A percentile compares a stretch with the other conserved stretches of the same genome.
phyloP scores from a whole-genome alignment of 2,888 invertebrate genomes.

The Hybos culiciformis region DNA sequence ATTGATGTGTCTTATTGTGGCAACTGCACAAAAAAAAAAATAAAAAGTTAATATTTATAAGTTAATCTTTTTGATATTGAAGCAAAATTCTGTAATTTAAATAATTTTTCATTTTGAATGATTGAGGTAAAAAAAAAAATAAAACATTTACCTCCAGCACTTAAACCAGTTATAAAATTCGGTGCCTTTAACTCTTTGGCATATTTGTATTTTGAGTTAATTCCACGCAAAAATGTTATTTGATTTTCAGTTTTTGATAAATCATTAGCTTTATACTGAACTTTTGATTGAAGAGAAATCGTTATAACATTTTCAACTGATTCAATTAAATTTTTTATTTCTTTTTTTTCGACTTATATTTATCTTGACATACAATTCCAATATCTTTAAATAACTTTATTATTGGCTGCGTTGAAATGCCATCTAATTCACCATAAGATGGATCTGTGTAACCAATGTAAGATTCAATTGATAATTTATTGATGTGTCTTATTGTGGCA shows the following conservation, averaged over 20 bases:
- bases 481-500: slow-evolving; percentile 26
- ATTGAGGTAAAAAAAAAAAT: slow-evolving; percentile 12
- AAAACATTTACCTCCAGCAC: slow-evolving; percentile 26
- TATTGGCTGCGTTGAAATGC: slow-evolving; percentile 25
- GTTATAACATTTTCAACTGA: slow-evolving; percentile 24
- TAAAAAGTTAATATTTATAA: no score
- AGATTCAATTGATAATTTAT: slow-evolving; percentile 20
- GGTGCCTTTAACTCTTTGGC: slow-evolving; percentile 26
- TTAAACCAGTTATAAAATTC: slow-evolving; percentile 31
- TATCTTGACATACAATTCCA: slow-evolving; percentile 21
- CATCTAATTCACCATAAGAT: slow-evolving; percentile 24
- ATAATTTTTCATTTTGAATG: no score
- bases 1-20: slow-evolving; percentile 25
- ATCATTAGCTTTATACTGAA: slow-evolving; percentile 30
- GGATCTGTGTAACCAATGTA: slow-evolving; percentile 29
- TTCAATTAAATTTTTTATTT: slow-evolving; percentile 23
- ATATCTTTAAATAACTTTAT: slow-evolving; percentile 23
- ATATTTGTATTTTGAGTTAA: slow-evolving; percentile 19
- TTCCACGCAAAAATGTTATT: slow-evolving; percentile 24
- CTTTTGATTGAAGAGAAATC: slow-evolving; percentile 27
- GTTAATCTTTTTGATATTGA: no score
- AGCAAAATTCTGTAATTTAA: slow-evolving; percentile 25
- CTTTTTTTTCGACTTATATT: slow-evolving; percentile 23
- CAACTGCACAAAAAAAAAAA: slow-evolving; percentile 26
- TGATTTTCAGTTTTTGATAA: slow-evolving; percentile 22